Evolutionary conservation across 1,140 invertebrate genomes (phyloP), one percentile per base, ranked within the genome.

Genomic region (Thrips palmi): DNA sequence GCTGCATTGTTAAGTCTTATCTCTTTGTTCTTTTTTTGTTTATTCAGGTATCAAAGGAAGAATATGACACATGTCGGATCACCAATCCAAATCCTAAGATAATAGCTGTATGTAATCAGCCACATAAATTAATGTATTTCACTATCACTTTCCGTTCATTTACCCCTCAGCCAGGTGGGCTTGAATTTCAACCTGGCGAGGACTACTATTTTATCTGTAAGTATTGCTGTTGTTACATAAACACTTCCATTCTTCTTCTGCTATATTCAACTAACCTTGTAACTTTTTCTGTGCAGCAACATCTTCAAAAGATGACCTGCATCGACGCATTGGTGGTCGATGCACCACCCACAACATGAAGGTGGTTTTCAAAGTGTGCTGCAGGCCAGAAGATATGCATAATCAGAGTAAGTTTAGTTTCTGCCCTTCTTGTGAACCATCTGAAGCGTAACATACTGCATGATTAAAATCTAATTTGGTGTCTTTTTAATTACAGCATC

Each of bases 171-270:
- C 87, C 88, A 37, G 86, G 85, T 46, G 88, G 87, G 34, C 65
- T 92, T 48, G 88, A 93, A 60, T 93, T 93, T 62, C 71, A 82
- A 49, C 86, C 88, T 43, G 87, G 88, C 41, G 83, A 87, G 55
- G 86, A 92, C 59, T 93, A 93, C 58, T 93, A 89, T 59, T 92
- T 93, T 62, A 92, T 93, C 62, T 89, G 84, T 67, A 68, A 73
- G 72, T 71, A 33, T 30, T 12, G 1, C 2, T 34, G 22, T 21
- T 15, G 10, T 18, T 31, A 18, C n/a, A n/a, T n/a, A n/a, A n/a
- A 32, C 11, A 32, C 11, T 5, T 32, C 4, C 19, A 27, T 32
- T 15, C 30, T 32, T 32, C 15, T 32, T n/a, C n/a, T n/a, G n/a
- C n/a, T n/a, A n/a, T n/a, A n/a, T n/a, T n/a, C n/a, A n/a, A n/a